Percentiles rank a stretch among this genome's conserved stretches.
phyloP scores from a whole-genome alignment of 23 tunicate genomes.

The Ascidia mentula region DNA sequence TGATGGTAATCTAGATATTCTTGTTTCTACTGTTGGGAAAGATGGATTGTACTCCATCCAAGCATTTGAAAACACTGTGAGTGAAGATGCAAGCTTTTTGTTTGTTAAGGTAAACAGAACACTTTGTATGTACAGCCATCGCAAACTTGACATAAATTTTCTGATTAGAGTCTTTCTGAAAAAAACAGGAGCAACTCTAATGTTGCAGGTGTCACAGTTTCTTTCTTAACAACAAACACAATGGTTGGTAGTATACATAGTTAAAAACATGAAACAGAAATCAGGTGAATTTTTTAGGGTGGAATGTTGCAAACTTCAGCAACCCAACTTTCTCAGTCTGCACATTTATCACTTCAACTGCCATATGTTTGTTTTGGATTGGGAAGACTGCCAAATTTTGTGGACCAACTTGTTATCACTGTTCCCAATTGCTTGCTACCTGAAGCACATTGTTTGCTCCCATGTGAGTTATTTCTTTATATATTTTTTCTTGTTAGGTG shows the following conservation, averaged over 20 bases:
- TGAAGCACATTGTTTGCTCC: neutral
- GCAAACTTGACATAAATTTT: neutral
- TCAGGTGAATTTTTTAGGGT: slow-evolving; percentile 38
- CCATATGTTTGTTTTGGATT: slow-evolving; percentile 77
- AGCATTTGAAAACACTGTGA: slow-evolving; percentile 50
- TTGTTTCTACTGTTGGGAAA: slow-evolving; percentile 25
- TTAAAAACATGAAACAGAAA: neutral
- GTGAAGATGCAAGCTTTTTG: slow-evolving; percentile 61
- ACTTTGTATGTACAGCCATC: neutral
- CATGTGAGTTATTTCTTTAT: neutral
- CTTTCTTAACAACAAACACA: slow-evolving; percentile 51
- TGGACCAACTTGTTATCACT: slow-evolving; percentile 47
- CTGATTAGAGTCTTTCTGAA: slow-evolving; percentile 34
- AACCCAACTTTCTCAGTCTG: slow-evolving; percentile 61
- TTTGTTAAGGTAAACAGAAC: slow-evolving; percentile 29
- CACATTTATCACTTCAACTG: slow-evolving; percentile 54
- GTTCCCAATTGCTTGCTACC: slow-evolving; percentile 52
- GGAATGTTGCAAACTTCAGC: slow-evolving; percentile 36
- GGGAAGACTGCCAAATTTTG: slow-evolving; percentile 76
- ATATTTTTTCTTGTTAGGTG: neutral
- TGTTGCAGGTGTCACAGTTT: slow-evolving; percentile 45
- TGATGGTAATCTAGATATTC: slow-evolving; percentile 72
- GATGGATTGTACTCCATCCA: slow-evolving; percentile 11
- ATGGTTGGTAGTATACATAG: slow-evolving; percentile 34
- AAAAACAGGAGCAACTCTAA: slow-evolving; percentile 12